Evolutionary conservation across 1,140 invertebrate genomes (phyloP), one percentile per base, ranked within the genome.

Genomic region (Drosophila cardini): DNA sequence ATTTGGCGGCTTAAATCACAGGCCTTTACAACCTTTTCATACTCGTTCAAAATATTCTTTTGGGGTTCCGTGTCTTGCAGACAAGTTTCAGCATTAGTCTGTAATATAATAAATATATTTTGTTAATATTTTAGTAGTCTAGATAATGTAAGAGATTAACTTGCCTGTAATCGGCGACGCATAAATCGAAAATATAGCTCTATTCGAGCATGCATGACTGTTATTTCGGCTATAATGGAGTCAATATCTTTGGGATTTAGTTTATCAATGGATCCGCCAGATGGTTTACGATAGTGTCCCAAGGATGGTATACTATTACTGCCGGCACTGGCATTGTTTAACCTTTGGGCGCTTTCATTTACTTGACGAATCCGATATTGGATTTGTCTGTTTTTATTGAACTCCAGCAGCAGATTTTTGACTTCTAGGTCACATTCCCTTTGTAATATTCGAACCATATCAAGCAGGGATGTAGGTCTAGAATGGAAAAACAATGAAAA

Each of bases 151-250:
- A 40, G 26, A 30, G 9, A 16, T 32, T 43, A 2, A 0, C 93
- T 94, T 92, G 97, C 97, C 80, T 94, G 94, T 11, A 97, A 93
- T 89, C 97, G 94, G 72, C 97, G 94, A 26, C 95, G 94, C 60
- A 99, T 93, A 94, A 99, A 99, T 72, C 96, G 93, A 68, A 98
- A 95, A 92, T 99, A 99, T 0, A 99, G 93, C 92, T 98, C 97
- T 34, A 97, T 95, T 71, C 98, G 94, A 1, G 97, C 96, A 93
- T 98, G 98, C 92, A 99, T 96, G 15, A 99, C 93, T 0, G 98
- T 98, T 50, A 99, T 94, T 93, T 99, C 98, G 13, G 95, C 96
- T 45, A 99, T 94, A 4, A 98, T 93, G 0, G 96, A 94, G 93
- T 99, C 99, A 8, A 98, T 93, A 72, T 97, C 95, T 86, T 97